Percentiles rank a stretch among this genome's conserved stretches.
These are phyloP conservation scores for Amblyornis subalaris DNA, from an alignment of 2,113 vertebrate species.

Conservation along the genomic window DNA sequence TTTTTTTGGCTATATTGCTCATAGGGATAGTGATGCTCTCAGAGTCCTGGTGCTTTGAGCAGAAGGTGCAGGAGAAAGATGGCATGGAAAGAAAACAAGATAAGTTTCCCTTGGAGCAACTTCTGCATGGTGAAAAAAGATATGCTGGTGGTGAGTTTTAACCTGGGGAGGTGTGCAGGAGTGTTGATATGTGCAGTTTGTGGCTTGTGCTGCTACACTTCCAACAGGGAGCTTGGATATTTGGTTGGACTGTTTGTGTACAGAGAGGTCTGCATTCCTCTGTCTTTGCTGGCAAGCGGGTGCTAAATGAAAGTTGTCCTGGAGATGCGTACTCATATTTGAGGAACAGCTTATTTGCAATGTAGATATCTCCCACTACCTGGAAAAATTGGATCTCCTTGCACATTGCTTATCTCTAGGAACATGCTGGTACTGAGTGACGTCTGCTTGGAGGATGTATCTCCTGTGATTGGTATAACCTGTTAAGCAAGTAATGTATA, in stretches of 20 bases:
- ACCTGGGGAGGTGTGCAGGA: background rate
- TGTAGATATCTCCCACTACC: background rate
- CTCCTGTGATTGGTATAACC: background rate
- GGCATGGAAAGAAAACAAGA: background rate
- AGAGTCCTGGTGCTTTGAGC: background rate
- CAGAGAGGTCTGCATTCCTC: background rate
- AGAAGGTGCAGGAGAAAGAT: background rate
- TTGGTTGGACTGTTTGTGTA: background rate
- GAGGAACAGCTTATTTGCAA: background rate
- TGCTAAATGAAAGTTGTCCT: background rate
- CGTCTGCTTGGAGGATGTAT: background rate
- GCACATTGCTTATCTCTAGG: background rate
- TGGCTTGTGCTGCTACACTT: background rate
- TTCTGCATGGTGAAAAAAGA: background rate
- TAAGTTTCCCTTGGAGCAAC: background rate
- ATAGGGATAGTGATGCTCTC: background rate
- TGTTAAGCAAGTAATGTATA: background rate
- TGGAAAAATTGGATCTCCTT: background rate
- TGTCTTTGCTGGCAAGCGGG: background rate
- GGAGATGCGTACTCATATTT: background rate
- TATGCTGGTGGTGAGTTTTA: slow-evolving; percentile 2
- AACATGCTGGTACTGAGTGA: background rate
- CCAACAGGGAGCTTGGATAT: background rate
- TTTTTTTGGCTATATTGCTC: background rate
- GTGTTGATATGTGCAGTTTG: background rate